Base-by-base conservation (phyloP, 2,797 vertebrate genomes). In the Potorous gilbertii region DNA sequence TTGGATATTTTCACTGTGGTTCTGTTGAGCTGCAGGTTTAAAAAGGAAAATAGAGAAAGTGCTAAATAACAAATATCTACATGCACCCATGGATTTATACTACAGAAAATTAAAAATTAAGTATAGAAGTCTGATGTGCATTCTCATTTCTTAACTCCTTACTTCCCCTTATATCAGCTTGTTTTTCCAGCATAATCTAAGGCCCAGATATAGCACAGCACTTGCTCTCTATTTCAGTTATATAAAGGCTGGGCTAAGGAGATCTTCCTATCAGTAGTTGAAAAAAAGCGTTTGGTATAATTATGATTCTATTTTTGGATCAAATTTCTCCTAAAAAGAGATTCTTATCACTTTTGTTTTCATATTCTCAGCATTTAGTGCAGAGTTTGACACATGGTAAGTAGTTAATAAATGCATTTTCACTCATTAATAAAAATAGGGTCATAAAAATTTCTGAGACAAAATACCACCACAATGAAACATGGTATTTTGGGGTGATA, bases 11-110 rank as follows among this genome's bases (percentile, higher is more conserved):
- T 96, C 96, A 98, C 97, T 94, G 91, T 93, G 91, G 90, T 89
- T 97, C 95, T 98, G 74, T 24, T 94, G 96, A 95, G 97, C 97
- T 97, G 81, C 92, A 97, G 97, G 98, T 90, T 95, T 98, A 93
- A 87, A 94, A 97, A 98, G 46, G 94, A 87, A 96, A 96, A 29
- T 94, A 94, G 95, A 94, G 96, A 94, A 97, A 98, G 94, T 96
- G 93, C 95, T 97, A 97, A 97, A 97, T 95, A 98, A 97, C 93
- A 96, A 96, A 95, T 6, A 91, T 97, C 95, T 92, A 91, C 96
- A 93, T 46, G 46, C 46, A 92, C 24, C 31, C 91, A 96, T 95
- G 59, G 91, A 94, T 74, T 96, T 97, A 94, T 34, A 81, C 55
- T 40, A 90, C n/a, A 96, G 95, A 57, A 98, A 98, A 97, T 97